These are phyloP conservation scores for Drosophila mulleri DNA, from an alignment of 2,888 invertebrate genomes.

Conservation along the genomic window DNA sequence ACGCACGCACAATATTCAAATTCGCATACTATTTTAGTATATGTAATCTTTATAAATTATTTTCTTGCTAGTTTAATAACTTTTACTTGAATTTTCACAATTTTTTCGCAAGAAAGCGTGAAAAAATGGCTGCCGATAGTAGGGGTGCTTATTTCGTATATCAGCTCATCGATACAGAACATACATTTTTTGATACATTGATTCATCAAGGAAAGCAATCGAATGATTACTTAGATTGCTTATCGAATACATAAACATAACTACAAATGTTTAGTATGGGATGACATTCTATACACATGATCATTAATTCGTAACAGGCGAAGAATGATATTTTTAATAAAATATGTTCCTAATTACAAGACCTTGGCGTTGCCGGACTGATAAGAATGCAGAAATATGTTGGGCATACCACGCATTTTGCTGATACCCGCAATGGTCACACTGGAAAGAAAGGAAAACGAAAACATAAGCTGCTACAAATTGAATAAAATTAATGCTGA, in stretches of 20 bases:
- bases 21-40: slow-evolving; percentile 61
- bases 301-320: neutral
- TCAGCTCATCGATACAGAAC: slow-evolving; percentile 34
- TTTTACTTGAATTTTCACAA: slow-evolving; percentile 64
- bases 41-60: slow-evolving; percentile 33
- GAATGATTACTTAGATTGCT: neutral
- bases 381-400: neutral
- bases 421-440: slow-evolving; percentile 27
- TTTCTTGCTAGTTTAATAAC: slow-evolving; percentile 43
- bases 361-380: neutral
- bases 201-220: slow-evolving; percentile 24
- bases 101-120: slow-evolving; percentile 68
- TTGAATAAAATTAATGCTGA: slow-evolving; percentile 38
- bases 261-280: neutral
- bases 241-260: slow-evolving; percentile 12
- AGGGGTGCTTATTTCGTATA: slow-evolving; percentile 43
- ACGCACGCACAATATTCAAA: slow-evolving; percentile 62
- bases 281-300: neutral
- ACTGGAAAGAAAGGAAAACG: slow-evolving; percentile 52
- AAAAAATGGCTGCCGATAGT: slow-evolving; percentile 80
- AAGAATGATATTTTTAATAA: neutral
- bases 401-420: neutral
- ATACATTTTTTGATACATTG: slow-evolving; percentile 14
- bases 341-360: too few relatives aligned
- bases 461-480: slow-evolving; percentile 35